Base-by-base conservation (phyloP, 2,797 vertebrate species). In the Gadopsis bispinosus region DNA sequence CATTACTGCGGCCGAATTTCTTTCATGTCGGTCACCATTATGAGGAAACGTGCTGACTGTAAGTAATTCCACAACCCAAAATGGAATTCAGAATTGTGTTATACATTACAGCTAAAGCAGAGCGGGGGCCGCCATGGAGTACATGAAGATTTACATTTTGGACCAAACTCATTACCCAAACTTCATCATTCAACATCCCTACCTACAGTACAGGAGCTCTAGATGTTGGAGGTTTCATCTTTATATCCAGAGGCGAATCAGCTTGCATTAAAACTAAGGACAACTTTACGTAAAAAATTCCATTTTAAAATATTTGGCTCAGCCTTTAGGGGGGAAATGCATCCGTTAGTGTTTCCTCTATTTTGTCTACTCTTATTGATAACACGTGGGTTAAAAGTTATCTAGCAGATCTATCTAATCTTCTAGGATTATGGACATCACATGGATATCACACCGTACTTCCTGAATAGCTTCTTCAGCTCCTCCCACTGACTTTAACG, bases 21-120 rank as follows among this genome's bases (percentile, higher is more conserved):
- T 86, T 73, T 87, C 65, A 80, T 59, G 78, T 81, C 69, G 72
- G 19, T 85, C 78, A 80, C 33, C 26, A 56, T 77, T 72, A 81
- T 35, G 48, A 79, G 75, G 69, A 79, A 78, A 45, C 59, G 62
- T 39, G 48, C 73, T 48, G 77, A 63, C 58, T 62, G 47, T 70
- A n/a, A 83, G 60, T 77, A 56, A 84, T 77, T 69, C 60, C 50
- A 51, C 65, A 17, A 20, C 35, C 63, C 43, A 33, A 56, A 80
- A 84, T 84, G 33, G 87, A 83, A 84, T 50, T 53, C 73, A 13
- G 67, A 4, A 39, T 39, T 59, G 68, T 56, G 50, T 62, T 67
- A 37, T 3, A 48, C 43, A 45, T 77, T 63, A 47, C 31, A 53
- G 55, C 35, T 51, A 35, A 66, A 80, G 69, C 58, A 66, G 69